Percentiles rank a stretch among this genome's conserved stretches.
phyloP scores from a whole-genome alignment of 2,888 invertebrate genomes.

The Cabera pusaria region DNA sequence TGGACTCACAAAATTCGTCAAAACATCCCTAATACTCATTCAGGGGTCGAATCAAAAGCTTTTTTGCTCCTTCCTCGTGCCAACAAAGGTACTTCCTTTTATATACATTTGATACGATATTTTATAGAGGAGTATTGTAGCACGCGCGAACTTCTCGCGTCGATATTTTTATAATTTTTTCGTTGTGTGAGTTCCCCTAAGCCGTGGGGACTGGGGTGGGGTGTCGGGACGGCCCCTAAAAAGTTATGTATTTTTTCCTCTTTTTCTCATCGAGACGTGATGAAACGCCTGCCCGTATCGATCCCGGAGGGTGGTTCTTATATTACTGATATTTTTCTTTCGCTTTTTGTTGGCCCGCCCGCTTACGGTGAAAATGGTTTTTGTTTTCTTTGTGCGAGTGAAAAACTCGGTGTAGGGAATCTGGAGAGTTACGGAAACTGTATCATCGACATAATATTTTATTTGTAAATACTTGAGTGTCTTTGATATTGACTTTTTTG shows the following conservation, averaged over 20 bases:
- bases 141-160: conserved; percentile 65
- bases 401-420: too few relatives aligned
- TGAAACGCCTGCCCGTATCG: conserved; percentile 77
- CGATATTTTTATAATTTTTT: conserved; percentile 68
- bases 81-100: conserved; percentile 68
- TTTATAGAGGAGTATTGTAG: conserved; percentile 66
- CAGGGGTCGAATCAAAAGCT: conserved; percentile 43
- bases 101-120: conserved; percentile 78
- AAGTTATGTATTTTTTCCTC: conserved; percentile 82
- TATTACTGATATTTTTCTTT: conserved; percentile 43
- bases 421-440: too few relatives aligned
- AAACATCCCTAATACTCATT: conserved; percentile 51
- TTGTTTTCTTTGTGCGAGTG: conserved; percentile 27
- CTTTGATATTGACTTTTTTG: too few relatives aligned
- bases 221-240: conserved; percentile 73
- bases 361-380: conserved; percentile 9
- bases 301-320: conserved; percentile 51
- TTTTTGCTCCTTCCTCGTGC: conserved; percentile 62
- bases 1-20: conserved; percentile 46
- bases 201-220: conserved; percentile 35
- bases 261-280: conserved; percentile 81
- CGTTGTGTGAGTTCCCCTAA: conserved; percentile 49
- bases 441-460: too few relatives aligned
- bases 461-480: too few relatives aligned
- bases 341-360: too few relatives aligned